phyloP scores from a whole-genome alignment of 2,888 invertebrate species.

The Andrena marginata region DNA sequence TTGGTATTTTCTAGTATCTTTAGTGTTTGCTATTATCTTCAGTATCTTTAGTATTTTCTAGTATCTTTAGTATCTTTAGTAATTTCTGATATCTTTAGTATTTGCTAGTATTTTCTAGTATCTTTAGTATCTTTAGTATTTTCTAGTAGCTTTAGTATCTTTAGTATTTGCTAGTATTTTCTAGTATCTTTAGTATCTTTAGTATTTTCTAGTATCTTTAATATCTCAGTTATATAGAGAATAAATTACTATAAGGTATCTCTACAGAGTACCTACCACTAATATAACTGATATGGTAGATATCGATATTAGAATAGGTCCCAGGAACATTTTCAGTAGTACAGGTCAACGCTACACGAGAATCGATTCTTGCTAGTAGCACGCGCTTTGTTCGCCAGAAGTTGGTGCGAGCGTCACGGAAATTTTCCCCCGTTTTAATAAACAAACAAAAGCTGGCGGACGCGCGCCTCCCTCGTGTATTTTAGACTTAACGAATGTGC shows the following conservation, averaged over 20 bases:
- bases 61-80: not conserved
- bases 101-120: not conserved
- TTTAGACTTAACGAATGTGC: conserved; percentile 63
- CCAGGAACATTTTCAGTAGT: too few species aligned
- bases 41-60: not conserved
- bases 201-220: not conserved
- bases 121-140: not conserved
- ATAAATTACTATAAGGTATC: too few species aligned
- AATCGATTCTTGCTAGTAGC: too few species aligned
- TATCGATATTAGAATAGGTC: too few species aligned
- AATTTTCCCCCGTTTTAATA: conserved; percentile 48
- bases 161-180: not conserved
- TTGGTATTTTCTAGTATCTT: not conserved
- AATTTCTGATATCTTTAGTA: not conserved
- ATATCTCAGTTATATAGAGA: not conserved
- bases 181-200: not conserved
- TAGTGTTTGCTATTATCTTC: too few species aligned
- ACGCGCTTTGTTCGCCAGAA: too few species aligned
- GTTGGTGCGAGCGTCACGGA: conserved; percentile 28
- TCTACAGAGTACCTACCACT: too few species aligned
- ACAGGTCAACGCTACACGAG: too few species aligned
- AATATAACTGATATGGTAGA: too few species aligned
- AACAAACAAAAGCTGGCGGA: conserved; percentile 55
- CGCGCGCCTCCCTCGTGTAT: conserved; percentile 50
- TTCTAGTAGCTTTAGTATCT: not conserved